Evolutionary conservation across 2,888 invertebrate species (phyloP), one percentile per base, ranked within the genome.

Genomic region (Tortrix viridana): DNA sequence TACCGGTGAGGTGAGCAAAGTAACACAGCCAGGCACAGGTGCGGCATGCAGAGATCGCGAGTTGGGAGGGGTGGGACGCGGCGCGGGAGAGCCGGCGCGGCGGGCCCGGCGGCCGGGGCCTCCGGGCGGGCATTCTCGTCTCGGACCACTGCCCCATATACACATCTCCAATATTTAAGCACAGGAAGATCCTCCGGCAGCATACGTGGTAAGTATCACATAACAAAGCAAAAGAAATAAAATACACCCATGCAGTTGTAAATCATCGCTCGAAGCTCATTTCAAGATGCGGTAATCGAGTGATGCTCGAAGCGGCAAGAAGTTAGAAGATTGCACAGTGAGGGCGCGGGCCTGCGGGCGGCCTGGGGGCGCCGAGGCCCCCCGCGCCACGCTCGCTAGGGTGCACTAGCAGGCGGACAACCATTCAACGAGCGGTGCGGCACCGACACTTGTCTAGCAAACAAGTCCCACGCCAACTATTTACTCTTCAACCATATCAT

Each of bases 1-100:
- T 91, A 90, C 88, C 85, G 84, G 90, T 91, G 91, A 90, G 87
- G 89, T 92, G 90, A 90, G 92, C 92, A 91, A 92, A 90, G 86
- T 86, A 92, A 91, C 89, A 92, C 91, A 92, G 92, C 92, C 90
- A 92, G 92, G 91, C 92, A 89, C 86, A 86, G 88, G 89, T 89
- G 89, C 88, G 87, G 82, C 85, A 85, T 84, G 86, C 84, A 85
- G 77, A 83, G 85, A 84, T 86, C 86, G 89, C 88, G 89, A 85
- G 88, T 88, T 82, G 86, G 85, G 86, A 79, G 82, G 86, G 85
- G 86, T 26, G 26, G 26, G 26, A 26, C 26, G 26, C 26, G 26
- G 26, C 26, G 26, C 26, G 26, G 26, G 26, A 26, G 86, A 79
- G 81, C 85, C 82, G 85, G 84, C 84, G 80, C 84, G 60, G 56